Conservation (phyloP, 2,797 vertebrate genomes). For the Poeciliopsis presidionis region DNA sequence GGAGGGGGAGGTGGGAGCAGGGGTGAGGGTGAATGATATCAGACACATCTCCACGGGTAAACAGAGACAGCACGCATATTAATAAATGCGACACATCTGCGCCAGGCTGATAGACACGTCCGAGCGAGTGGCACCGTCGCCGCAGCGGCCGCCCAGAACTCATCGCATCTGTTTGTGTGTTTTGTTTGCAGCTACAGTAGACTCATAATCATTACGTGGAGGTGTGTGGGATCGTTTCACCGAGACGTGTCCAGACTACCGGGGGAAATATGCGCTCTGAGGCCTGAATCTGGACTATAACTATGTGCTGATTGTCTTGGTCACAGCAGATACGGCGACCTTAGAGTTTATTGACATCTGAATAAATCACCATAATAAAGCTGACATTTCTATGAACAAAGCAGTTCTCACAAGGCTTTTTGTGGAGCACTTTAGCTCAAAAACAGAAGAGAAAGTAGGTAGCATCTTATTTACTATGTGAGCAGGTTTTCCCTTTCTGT, state of each 20-base stretch:
- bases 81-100: conserved; percentile 99
- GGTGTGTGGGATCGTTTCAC: conserved; percentile 66
- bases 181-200: conserved; percentile 39
- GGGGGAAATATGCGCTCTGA: conserved; percentile 34
- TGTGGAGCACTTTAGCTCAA: conserved; percentile 14
- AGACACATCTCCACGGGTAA: conserved; percentile 97
- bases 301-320: conserved; percentile 40
- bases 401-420: conserved; percentile 19
- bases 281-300: conserved; percentile 50
- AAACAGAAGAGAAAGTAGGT: background rate
- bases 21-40: conserved; percentile 93
- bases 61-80: conserved; percentile 93
- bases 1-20: conserved; percentile 56
- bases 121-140: conserved; percentile 67
- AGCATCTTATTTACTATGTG: background rate
- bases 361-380: conserved; percentile 63
- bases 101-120: conserved; percentile 85
- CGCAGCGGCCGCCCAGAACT: conserved; percentile 56
- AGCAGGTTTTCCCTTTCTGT: background rate
- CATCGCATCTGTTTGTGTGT: conserved; percentile 50
- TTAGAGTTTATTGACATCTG: conserved; percentile 66
- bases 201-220: conserved; percentile 67
- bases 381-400: conserved; percentile 52
- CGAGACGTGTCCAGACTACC: conserved; percentile 60
- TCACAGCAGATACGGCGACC: conserved; percentile 52